Percentiles rank a stretch among this genome's conserved stretches.
These are phyloP conservation scores for Otocyon megalotis DNA, from an alignment of 2,113 vertebrate species.

Conservation along the genomic window DNA sequence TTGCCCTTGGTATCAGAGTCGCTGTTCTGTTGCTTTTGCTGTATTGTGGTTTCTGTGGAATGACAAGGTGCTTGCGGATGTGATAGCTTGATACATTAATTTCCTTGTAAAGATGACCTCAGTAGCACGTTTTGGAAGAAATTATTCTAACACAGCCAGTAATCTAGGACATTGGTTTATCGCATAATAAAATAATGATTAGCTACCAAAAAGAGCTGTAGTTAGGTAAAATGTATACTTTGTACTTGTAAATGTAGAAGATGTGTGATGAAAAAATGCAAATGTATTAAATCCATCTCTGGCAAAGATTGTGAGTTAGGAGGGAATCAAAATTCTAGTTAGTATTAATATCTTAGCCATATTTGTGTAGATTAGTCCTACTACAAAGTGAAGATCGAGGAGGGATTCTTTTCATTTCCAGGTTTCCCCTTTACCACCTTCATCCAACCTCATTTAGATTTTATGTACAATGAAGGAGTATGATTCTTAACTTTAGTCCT, in stretches of 20 bases:
- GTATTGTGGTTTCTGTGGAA: constrained; percentile 28
- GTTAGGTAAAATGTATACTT: neutral
- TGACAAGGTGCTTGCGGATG: neutral
- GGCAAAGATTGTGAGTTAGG: neutral
- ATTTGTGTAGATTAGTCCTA: neutral
- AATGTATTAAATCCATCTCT: neutral
- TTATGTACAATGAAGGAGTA: neutral
- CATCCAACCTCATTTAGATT: neutral
- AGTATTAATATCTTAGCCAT: neutral
- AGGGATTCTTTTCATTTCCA: constrained; percentile 6
- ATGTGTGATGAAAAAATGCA: neutral
- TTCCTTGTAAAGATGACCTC: constrained; percentile 7
- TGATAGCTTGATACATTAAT: constrained; percentile 36
- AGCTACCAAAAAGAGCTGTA: neutral
- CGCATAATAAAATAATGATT: constrained; percentile 20
- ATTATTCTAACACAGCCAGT: neutral
- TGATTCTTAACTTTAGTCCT: neutral
- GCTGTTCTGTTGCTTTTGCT: neutral
- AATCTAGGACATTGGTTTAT: neutral
- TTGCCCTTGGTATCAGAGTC: neutral
- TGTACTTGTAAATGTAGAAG: neutral
- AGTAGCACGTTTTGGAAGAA: constrained; percentile 49
- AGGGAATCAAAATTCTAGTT: neutral
- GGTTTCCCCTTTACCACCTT: neutral
- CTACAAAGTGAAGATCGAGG: neutral